Evolutionary conservation across 2,888 invertebrate genomes (phyloP).

Genomic region (Prosapia bicincta): DNA sequence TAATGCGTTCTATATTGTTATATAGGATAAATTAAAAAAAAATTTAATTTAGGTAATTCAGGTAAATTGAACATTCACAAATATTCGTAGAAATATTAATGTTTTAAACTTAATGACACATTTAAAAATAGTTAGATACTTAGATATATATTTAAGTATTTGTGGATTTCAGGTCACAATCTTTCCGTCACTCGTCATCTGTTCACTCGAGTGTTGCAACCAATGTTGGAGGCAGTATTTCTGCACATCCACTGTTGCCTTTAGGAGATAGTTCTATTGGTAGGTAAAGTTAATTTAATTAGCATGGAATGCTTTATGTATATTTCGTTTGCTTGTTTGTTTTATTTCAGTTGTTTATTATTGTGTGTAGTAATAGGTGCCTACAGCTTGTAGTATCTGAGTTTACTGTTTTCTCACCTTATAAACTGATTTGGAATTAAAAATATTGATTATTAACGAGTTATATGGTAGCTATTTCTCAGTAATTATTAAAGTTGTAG

Average conservation of each 20-base stretch:
- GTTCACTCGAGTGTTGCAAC: conserved; percentile 65
- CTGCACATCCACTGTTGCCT: conserved; percentile 92
- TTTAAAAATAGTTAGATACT: too few species aligned
- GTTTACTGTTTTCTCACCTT: not conserved
- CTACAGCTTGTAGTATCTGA: not conserved
- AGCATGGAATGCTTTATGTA: not conserved
- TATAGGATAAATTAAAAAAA: too few species aligned
- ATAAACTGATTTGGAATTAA: too few species aligned
- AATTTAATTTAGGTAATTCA: too few species aligned
- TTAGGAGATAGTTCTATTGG: conserved; percentile 56
- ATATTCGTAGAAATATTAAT: too few species aligned
- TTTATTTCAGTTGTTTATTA: conserved; percentile 22
- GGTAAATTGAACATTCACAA: too few species aligned
- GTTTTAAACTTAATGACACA: too few species aligned
- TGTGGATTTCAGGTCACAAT: conserved; percentile 78
- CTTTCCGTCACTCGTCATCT: conserved; percentile 83
- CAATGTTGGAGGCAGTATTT: conserved; percentile 83
- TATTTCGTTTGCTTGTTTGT: conserved; percentile 27
- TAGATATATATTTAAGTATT: conserved; percentile 30
- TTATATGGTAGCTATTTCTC: too few species aligned
- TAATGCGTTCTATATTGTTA: too few species aligned
- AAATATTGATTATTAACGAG: too few species aligned
- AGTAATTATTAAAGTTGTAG: too few species aligned
- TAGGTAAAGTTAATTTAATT: conserved; percentile 44
- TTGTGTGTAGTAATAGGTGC: conserved; percentile 13